A percentile compares a stretch with the other conserved stretches of the same genome.
Evolutionary conservation across 2,888 invertebrate genomes (phyloP).

Genomic region (Oligia fasciuncula): DNA sequence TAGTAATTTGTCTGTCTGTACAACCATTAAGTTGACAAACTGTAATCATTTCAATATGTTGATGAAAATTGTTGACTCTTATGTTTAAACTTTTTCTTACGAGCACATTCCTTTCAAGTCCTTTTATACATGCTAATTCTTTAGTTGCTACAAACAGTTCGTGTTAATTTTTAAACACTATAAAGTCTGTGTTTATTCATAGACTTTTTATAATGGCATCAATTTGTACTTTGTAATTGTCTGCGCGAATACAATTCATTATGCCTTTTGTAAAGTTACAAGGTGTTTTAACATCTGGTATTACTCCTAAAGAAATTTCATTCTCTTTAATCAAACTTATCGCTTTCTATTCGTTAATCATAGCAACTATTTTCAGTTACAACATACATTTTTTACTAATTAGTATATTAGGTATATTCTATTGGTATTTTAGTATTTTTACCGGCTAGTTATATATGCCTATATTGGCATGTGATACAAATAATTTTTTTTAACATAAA

Average conservation of each 20-base stretch:
- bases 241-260: constrained; percentile 10
- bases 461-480: background rate
- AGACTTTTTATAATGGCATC: constrained; percentile 15
- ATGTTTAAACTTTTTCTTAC: constrained; percentile 31
- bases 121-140: constrained; percentile 28
- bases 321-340: background rate
- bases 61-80: constrained; percentile 36
- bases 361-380: background rate
- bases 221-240: constrained; percentile 22
- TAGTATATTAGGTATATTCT: background rate
- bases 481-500: background rate
- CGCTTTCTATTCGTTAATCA: background rate
- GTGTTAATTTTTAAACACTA: constrained; percentile 3
- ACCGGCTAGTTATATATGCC: too few species aligned
- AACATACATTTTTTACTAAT: background rate
- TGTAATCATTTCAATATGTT: constrained; percentile 41
- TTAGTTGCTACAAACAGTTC: background rate
- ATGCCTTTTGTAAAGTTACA: background rate
- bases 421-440: background rate
- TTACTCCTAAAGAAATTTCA: background rate
- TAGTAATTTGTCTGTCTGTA: constrained; percentile 59
- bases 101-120: constrained; percentile 3
- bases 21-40: constrained; percentile 52
- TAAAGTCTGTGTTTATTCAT: constrained; percentile 13
- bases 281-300: constrained; percentile 7